Evolutionary conservation across 1,140 invertebrate genomes (phyloP), one percentile per base, ranked within the genome.

Genomic region (Globodera ellingtonae): DNA sequence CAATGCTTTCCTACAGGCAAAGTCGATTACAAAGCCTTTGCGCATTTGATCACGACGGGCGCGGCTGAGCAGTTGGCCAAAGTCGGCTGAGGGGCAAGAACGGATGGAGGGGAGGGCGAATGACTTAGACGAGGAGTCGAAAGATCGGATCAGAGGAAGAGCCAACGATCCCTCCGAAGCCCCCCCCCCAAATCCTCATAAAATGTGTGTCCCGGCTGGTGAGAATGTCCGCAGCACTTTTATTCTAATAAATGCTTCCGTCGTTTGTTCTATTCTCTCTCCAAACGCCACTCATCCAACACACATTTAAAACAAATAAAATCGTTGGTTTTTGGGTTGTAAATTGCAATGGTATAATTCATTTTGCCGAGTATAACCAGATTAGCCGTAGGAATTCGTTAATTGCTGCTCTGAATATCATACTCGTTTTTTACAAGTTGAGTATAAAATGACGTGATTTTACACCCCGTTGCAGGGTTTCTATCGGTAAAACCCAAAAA

Each of bases 11-110:
- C 65, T 0, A 52, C 44, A 85, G 85, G 86, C 46, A 85, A 86
- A 72, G 84, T 86, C 74, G 87, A 89, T 81, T 89, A 89, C 84
- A 89, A 89, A 82, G 87, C 87, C 44, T 89, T 89, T 75, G 87
- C 88, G 75, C 85, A 89, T 59, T 83, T 88, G 35, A 89, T 89
- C 75, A 89, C 89, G 72, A 89, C 87, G 78, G 87, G 87, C 56
- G 87, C 87, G 24, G 88, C 89, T 72, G 87, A 89, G 56, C 87
- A 89, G 81, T 81, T 89, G 70, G 86, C 89, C 56, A 74, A 71
- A 21, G 79, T 82, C 72, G 85, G 82, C 67, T 70, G n/a, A 70
- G 35, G 24, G 67, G 0, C 67, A 47, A 18, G 9, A 7, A 70
- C 67, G n/a, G 67, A 70, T 21, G 67, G 67, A 18, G 66, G 66